Percentiles rank a stretch among this genome's conserved stretches.
phyloP scores from a whole-genome alignment of 23 tunicate species.

The Halocynthia aurantium region DNA sequence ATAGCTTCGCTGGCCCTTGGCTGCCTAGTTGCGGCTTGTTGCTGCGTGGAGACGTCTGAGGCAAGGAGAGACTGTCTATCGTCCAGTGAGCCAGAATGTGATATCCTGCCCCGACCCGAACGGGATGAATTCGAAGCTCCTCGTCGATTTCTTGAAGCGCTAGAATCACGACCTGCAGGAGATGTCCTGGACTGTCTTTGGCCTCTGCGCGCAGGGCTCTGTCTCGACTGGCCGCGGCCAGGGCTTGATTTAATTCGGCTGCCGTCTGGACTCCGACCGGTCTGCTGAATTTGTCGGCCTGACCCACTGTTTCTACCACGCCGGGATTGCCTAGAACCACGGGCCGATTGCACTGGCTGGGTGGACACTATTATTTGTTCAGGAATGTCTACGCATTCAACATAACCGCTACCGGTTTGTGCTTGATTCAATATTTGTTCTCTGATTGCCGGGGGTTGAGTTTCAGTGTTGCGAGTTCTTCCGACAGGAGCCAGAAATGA shows the following conservation, averaged over 20 bases:
- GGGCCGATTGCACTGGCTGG: neutral
- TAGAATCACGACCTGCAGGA: neutral
- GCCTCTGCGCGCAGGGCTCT: neutral
- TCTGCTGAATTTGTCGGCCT: neutral
- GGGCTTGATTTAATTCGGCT: neutral
- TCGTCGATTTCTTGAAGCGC: neutral
- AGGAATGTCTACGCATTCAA: neutral
- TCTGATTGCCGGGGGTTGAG: neutral
- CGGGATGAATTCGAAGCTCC: neutral
- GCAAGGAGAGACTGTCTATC: constrained; percentile 5
- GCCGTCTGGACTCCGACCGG: neutral
- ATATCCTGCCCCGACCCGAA: neutral
- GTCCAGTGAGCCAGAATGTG: neutral
- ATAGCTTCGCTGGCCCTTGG: constrained; percentile 4
- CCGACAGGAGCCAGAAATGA: constrained; percentile 22
- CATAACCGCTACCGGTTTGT: neutral
- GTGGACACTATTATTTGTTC: neutral
- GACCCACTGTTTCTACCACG: neutral
- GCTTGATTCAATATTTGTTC: constrained; percentile 1
- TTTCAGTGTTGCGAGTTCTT: neutral
- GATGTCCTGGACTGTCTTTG: neutral
- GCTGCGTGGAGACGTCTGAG: neutral
- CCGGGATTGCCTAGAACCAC: neutral
- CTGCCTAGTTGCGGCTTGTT: neutral
- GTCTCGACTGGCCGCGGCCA: neutral